Conservation (phyloP, 2,888 invertebrate species). For the Tachina fera region DNA sequence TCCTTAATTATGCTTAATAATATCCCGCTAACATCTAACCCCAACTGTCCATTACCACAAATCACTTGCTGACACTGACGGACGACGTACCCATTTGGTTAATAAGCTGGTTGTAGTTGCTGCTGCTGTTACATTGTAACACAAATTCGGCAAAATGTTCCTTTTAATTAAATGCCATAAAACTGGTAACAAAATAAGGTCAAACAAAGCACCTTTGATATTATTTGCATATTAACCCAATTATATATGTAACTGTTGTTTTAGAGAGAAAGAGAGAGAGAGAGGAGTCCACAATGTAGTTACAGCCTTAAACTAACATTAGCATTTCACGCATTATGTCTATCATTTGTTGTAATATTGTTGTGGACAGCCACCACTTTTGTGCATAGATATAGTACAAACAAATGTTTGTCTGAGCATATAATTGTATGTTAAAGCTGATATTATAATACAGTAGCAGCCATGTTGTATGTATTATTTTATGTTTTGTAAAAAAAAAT, state of each 20-base stretch:
- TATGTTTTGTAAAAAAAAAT: conserved; percentile 12
- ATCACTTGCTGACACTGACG: conserved; percentile 31
- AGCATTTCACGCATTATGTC: conserved; percentile 52
- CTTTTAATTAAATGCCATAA: conserved; percentile 63
- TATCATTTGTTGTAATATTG: conserved; percentile 59
- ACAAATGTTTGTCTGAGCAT: conserved; percentile 9
- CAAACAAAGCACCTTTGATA: conserved; percentile 54
- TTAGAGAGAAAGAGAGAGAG: too few species aligned
- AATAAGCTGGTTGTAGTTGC: not conserved
- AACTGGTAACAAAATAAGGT: conserved; percentile 62
- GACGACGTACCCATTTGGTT: conserved; percentile 29
- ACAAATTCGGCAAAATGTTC: conserved; percentile 49
- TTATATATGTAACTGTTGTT: conserved; percentile 31
- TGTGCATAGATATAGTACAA: not conserved
- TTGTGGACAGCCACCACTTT: conserved; percentile 33
- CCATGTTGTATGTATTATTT: conserved; percentile 22
- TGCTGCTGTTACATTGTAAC: not conserved
- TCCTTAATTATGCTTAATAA: conserved; percentile 13
- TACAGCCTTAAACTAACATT: conserved; percentile 37
- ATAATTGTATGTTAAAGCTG: not conserved
- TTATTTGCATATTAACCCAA: conserved; percentile 67
- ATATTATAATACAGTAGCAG: conserved; percentile 1
- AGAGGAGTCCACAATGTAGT: conserved; percentile 24
- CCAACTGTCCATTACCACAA: conserved; percentile 46
- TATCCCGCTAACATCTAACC: conserved; percentile 7